Evolutionary conservation across 2,888 invertebrate species (phyloP).

Genomic region (Hetaerina titia): DNA sequence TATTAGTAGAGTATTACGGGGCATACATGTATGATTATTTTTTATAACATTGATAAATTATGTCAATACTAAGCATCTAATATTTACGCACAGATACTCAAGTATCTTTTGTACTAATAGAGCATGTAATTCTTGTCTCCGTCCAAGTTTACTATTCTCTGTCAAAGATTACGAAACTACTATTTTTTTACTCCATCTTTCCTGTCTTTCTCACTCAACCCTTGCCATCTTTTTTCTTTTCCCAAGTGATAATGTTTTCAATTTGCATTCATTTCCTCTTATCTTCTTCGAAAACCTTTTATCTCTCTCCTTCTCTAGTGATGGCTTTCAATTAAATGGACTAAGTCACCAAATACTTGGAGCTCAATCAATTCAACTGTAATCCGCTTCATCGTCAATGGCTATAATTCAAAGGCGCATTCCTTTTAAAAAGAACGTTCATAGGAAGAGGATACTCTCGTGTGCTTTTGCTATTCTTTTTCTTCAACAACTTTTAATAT

Average conservation of each 20-base stretch:
- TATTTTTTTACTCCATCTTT: not conserved
- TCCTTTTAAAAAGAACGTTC: not conserved
- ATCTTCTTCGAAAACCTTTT: not conserved
- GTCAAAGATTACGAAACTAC: too few species aligned
- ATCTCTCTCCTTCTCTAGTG: not conserved
- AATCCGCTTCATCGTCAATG: constrained; percentile 22
- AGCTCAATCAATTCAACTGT: constrained; percentile 39
- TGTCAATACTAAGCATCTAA: too few species aligned
- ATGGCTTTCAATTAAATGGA: not conserved
- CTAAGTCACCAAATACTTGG: not conserved
- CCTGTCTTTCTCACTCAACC: not conserved
- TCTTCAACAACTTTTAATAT: not conserved
- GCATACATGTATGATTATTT: too few species aligned
- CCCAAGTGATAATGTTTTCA: constrained; percentile 21
- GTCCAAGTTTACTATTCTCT: too few species aligned
- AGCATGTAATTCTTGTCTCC: too few species aligned
- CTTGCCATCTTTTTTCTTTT: not conserved
- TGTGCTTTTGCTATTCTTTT: not conserved
- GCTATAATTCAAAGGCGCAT: not conserved
- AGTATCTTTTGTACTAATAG: too few species aligned
- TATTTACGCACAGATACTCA: too few species aligned
- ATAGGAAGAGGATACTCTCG: not conserved
- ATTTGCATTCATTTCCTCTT: constrained; percentile 23
- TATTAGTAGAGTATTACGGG: too few species aligned
- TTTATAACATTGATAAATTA: too few species aligned